Evolutionary conservation across 1,140 invertebrate genomes (phyloP), one percentile per base, ranked within the genome.

Genomic region (Lethrus apterus): DNA sequence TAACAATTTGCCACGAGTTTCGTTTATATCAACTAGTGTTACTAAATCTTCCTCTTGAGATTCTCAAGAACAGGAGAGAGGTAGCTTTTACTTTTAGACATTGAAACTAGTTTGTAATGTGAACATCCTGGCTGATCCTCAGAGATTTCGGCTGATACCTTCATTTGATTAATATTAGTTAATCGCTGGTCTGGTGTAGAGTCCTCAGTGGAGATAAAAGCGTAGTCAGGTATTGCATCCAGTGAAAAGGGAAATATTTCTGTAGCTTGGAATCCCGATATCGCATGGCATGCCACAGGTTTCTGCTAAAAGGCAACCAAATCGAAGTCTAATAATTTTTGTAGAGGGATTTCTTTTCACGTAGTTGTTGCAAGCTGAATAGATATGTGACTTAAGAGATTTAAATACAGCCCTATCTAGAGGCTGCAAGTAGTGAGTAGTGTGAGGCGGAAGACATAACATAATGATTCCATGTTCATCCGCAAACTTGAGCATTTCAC

Each of bases 221-320:
- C 48, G 33, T 50, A 46, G 4, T 46, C 48, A 33, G 48, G 48
- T 17, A 50, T 48, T 21, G 44, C 44, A 15, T 50, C 48, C 17
- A 15, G 21, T 20, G 4, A 23, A 43, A 51, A 54, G 19, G 48
- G 52, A 31, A 46, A 14, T 36, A 51, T 43, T 43, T 44, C 52
- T 24, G 44, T 54, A 36, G 36, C 36, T 10, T 30, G 17, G 40
- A 54, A 54, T n/a, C 44, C 44, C 4, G 44, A 54, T 31, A 46
- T 44, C 24, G 38, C 52, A 32, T 54, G 51, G 9, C 35, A 42
- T 41, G 40, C 26, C 3, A 23, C 17, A 32, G 45, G 30, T 23
- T 29, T 44, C 26, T 26, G 44, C 23, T 21, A 51, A 31, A 15
- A 54, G 24, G 18, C 34, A 10, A 23, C 33, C 44, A 40, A 51